phyloP scores from a whole-genome alignment of 2,113 vertebrate genomes.

The Tupaia chinensis region DNA sequence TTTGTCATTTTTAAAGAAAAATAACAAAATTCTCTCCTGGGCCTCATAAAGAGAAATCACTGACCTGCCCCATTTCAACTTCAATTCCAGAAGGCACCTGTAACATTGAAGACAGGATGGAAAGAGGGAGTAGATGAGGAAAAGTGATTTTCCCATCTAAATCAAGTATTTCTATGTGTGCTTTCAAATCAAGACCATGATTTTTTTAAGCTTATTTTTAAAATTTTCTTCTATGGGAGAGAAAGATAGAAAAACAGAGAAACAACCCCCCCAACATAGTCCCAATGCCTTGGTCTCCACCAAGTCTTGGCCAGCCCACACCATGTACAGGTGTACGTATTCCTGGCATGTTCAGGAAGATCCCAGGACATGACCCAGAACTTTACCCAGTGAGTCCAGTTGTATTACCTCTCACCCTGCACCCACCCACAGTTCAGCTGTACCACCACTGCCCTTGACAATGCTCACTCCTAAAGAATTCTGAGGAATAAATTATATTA shows the following conservation, averaged over 20 bases:
- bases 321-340: too few relatives aligned
- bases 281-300: too few relatives aligned
- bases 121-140: neutral
- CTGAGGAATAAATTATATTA: neutral
- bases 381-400: too few relatives aligned
- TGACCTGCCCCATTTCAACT: neutral
- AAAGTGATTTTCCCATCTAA: neutral
- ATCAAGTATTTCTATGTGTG: neutral
- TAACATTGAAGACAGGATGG: neutral
- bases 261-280: too few relatives aligned
- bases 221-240: too few relatives aligned
- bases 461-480: neutral
- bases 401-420: too few relatives aligned
- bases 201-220: too few relatives aligned
- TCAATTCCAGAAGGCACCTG: neutral
- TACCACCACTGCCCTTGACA: neutral
- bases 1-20: neutral
- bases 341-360: too few relatives aligned
- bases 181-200: neutral
- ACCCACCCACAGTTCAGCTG: too few relatives aligned
- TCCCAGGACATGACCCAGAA: too few relatives aligned
- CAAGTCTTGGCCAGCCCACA: too few relatives aligned
- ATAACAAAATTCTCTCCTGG: neutral
- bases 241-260: too few relatives aligned
- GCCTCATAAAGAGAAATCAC: neutral